Percentiles rank a stretch among this genome's conserved stretches.
Conservation (phyloP, 2,888 invertebrate species). For the Perdita meconis region DNA sequence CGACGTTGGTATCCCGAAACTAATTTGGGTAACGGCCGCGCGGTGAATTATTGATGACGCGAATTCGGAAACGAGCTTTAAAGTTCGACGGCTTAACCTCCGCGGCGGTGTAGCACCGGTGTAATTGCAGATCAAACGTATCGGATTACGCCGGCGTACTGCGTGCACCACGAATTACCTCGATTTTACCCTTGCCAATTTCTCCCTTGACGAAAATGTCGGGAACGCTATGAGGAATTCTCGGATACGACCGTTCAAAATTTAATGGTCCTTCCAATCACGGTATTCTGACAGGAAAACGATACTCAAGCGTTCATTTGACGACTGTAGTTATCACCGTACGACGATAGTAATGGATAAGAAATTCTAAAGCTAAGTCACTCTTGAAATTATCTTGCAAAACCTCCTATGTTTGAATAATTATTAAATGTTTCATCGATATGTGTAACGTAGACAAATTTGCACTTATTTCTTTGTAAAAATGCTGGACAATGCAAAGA, state of each 20-base stretch:
- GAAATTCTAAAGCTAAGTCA: too few species aligned
- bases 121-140: conserved; percentile 32
- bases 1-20: neutral
- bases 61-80: conserved; percentile 42
- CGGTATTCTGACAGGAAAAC: neutral
- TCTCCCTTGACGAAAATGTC: neutral
- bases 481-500: too few species aligned
- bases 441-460: too few species aligned
- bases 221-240: neutral
- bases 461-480: too few species aligned
- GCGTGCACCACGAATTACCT: conserved; percentile 34
- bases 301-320: too few species aligned
- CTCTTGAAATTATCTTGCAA: too few species aligned
- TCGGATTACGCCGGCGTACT: conserved; percentile 39
- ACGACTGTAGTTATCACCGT: too few species aligned
- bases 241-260: neutral
- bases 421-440: too few species aligned
- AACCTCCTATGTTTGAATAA: too few species aligned
- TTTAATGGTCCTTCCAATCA: neutral
- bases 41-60: conserved; percentile 47
- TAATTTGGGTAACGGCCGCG: conserved; percentile 26
- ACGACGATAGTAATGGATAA: too few species aligned
- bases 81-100: conserved; percentile 40
- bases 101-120: conserved; percentile 10
- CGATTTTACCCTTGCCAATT: conserved; percentile 9